A percentile compares a stretch with the other conserved stretches of the same genome.
Conservation (phyloP, 2,113 vertebrate species). For the Melanotaenia duboulayi region DNA sequence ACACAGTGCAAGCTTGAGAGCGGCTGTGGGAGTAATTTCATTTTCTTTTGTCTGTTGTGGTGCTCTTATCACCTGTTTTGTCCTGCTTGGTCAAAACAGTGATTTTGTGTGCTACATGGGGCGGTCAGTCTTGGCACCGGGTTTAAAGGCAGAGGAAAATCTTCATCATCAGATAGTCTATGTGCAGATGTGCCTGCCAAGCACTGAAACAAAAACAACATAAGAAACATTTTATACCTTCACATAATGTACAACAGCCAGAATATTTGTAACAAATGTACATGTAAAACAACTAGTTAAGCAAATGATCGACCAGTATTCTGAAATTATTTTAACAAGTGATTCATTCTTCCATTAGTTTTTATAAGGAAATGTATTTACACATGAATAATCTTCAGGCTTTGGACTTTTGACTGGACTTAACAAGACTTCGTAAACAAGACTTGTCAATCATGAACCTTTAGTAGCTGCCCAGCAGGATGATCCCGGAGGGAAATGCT, state of each 20-base stretch:
- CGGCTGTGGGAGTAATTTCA: conserved; percentile 13
- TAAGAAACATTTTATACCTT: too few relatives aligned
- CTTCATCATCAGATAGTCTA: not conserved
- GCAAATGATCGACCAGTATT: not conserved
- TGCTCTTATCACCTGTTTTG: conserved; percentile 31
- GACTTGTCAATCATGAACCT: not conserved
- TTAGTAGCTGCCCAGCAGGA: not conserved
- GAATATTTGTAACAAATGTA: not conserved
- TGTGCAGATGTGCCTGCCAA: too few relatives aligned
- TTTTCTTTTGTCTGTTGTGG: conserved; percentile 31
- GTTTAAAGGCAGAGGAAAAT: not conserved
- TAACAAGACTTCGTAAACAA: not conserved
- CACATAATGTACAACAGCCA: not conserved
- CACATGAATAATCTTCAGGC: too few relatives aligned
- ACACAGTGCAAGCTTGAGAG: conserved; percentile 27
- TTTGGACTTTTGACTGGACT: not conserved
- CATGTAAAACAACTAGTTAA: not conserved
- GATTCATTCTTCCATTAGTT: not conserved
- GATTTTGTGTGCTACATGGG: conserved; percentile 13
- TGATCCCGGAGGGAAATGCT: not conserved
- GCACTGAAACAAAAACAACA: too few relatives aligned
- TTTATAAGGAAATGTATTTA: not conserved
- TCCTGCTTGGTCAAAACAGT: conserved; percentile 13
- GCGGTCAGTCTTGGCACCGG: not conserved
- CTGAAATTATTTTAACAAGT: not conserved